Conservation (phyloP, 2,113 vertebrate species). For the Uria lomvia region DNA sequence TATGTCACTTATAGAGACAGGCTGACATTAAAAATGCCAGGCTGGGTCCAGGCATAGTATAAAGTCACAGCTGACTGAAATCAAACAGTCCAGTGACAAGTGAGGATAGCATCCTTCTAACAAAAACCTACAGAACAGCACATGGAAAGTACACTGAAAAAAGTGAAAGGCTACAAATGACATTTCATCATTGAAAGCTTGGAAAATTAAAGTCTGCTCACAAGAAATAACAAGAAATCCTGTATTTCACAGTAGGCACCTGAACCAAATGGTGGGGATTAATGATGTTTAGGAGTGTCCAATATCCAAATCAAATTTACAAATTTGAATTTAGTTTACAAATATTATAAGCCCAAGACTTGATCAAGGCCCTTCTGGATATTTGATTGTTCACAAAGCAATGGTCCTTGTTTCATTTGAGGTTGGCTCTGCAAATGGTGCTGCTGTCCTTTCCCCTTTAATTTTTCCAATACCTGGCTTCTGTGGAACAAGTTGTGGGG, state of each 20-base stretch:
- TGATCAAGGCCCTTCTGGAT: neutral
- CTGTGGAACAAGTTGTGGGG: conserved; percentile 67
- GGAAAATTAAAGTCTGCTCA: neutral
- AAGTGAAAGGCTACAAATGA: neutral
- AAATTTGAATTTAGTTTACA: neutral
- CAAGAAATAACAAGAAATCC: neutral
- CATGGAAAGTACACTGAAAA: neutral
- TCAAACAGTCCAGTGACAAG: neutral
- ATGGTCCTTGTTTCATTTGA: neutral
- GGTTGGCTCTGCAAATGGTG: neutral
- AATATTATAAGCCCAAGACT: neutral
- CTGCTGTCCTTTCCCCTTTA: conserved; percentile 44
- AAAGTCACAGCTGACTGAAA: neutral
- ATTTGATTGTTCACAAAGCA: neutral
- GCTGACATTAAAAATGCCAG: neutral
- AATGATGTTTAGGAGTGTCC: neutral
- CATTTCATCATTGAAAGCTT: neutral
- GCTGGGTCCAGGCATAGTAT: neutral
- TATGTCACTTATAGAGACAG: neutral
- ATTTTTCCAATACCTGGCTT: conserved; percentile 61
- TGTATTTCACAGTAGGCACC: neutral
- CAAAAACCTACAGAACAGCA: neutral
- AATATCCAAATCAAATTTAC: conserved; percentile 10
- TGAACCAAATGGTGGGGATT: neutral
- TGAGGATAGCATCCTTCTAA: neutral